These are phyloP conservation scores for Mesorhabditis spiculigera DNA, from an alignment of 2,888 invertebrate species.

Conservation along the genomic window DNA sequence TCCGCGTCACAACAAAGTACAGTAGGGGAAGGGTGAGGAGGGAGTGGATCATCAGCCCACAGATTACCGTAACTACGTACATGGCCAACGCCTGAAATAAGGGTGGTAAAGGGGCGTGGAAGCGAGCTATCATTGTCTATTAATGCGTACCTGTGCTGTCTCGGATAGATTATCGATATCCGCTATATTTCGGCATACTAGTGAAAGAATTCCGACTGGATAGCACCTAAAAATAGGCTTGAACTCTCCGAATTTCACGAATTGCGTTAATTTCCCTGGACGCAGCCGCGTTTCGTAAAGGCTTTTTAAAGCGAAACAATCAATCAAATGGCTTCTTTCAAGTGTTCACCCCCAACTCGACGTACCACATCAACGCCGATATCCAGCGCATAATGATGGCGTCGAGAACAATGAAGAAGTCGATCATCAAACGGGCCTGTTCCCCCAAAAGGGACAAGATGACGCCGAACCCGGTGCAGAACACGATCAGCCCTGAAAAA, in stretches of 20 bases:
- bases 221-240: constrained; percentile 66
- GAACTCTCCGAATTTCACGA: no score
- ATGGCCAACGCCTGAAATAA: constrained; percentile 72
- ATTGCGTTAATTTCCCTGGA: not conserved
- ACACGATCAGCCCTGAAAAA: constrained; percentile 77
- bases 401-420: constrained; percentile 83
- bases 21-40: constrained; percentile 83
- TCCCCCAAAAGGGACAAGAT: constrained; percentile 79
- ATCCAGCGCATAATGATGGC: constrained; percentile 89
- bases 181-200: constrained; percentile 71
- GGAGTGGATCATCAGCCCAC: constrained; percentile 85
- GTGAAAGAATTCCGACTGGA: constrained; percentile 70
- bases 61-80: constrained; percentile 86
- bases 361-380: constrained; percentile 80
- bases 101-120: no score
- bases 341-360: not conserved
- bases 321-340: not conserved
- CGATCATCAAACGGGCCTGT: constrained; percentile 73
- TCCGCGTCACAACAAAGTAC: constrained; percentile 73
- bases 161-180: constrained; percentile 67
- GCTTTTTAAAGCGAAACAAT: not conserved
- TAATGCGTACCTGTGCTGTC: constrained; percentile 64
- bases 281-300: not conserved
- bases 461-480: constrained; percentile 83
- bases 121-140: no score